phyloP scores from a whole-genome alignment of 2,797 vertebrate species.

The Cynopterus sphinx region DNA sequence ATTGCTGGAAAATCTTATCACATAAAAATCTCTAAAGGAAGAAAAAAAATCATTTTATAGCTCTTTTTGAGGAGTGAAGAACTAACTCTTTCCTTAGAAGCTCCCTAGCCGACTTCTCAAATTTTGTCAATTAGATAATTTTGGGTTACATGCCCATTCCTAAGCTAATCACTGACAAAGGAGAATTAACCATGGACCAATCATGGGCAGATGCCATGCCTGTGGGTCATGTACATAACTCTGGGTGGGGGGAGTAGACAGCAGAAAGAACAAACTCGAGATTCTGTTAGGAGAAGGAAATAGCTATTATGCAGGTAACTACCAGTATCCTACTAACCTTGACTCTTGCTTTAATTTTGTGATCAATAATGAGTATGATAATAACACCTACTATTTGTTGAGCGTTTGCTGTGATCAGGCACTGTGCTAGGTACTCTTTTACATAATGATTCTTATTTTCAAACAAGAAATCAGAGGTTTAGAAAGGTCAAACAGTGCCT shows the following conservation, averaged over 20 bases:
- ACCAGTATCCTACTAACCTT: background rate
- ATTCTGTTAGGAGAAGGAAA: conserved; percentile 27
- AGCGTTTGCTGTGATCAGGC: background rate
- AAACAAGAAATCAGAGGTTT: conserved; percentile 50
- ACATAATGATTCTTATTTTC: background rate
- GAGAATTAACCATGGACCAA: background rate
- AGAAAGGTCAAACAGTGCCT: background rate
- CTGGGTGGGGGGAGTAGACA: background rate
- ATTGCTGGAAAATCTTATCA: background rate
- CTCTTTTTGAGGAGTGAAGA: background rate
- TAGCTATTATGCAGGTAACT: background rate
- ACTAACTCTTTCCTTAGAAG: background rate
- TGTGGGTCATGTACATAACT: background rate
- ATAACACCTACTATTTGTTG: background rate
- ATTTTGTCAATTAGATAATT: background rate
- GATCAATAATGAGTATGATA: background rate
- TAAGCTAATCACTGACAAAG: background rate
- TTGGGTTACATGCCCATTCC: background rate
- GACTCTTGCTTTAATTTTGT: conserved; percentile 6
- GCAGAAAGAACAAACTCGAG: background rate
- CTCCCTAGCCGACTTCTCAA: background rate
- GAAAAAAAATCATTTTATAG: background rate
- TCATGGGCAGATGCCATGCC: background rate
- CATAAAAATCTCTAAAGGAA: background rate
- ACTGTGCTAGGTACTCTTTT: conserved; percentile 18